Evolutionary conservation across 2,888 invertebrate genomes (phyloP).

Genomic region (Cartodere bifasciata): DNA sequence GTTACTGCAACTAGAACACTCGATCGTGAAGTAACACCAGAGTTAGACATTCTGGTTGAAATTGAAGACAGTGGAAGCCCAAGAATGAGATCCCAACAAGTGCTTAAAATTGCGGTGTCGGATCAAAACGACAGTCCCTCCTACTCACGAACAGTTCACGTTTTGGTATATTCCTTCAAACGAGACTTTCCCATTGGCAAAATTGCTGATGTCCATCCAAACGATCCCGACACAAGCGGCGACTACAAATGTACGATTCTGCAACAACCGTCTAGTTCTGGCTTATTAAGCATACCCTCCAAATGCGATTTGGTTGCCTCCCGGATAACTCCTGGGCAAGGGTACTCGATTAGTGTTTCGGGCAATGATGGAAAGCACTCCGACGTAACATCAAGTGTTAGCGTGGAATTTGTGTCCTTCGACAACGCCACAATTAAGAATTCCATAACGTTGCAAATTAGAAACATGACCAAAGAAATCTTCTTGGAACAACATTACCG

Average conservation of each 20-base stretch:
- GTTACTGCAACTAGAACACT: conserved; percentile 66
- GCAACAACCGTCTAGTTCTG: conserved; percentile 45
- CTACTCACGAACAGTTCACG: conserved; percentile 65
- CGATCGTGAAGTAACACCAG: conserved; percentile 70
- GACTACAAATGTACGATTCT: conserved; percentile 78
- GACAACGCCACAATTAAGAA: conserved; percentile 73
- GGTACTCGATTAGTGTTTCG: conserved; percentile 64
- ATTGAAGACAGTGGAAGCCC: conserved; percentile 83
- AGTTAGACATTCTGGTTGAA: conserved; percentile 63
- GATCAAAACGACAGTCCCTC: conserved; percentile 91
- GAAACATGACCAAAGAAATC: conserved; percentile 56
- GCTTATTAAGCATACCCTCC: conserved; percentile 54
- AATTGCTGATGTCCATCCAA: conserved; percentile 84
- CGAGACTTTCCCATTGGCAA: conserved; percentile 64
- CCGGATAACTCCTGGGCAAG: conserved; percentile 55
- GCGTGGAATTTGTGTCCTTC: conserved; percentile 69
- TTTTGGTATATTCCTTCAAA: conserved; percentile 66
- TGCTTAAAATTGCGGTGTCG: conserved; percentile 59
- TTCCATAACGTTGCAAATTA: conserved; percentile 63
- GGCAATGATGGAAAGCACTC: conserved; percentile 84
- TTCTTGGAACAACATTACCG: conserved; percentile 71
- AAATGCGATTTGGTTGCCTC: conserved; percentile 72
- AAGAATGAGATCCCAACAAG: conserved; percentile 68
- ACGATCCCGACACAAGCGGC: conserved; percentile 82
- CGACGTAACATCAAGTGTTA: conserved; percentile 77